These are phyloP conservation scores for Trachurus trachurus DNA, from an alignment of 2,797 vertebrate genomes.

Conservation along the genomic window DNA sequence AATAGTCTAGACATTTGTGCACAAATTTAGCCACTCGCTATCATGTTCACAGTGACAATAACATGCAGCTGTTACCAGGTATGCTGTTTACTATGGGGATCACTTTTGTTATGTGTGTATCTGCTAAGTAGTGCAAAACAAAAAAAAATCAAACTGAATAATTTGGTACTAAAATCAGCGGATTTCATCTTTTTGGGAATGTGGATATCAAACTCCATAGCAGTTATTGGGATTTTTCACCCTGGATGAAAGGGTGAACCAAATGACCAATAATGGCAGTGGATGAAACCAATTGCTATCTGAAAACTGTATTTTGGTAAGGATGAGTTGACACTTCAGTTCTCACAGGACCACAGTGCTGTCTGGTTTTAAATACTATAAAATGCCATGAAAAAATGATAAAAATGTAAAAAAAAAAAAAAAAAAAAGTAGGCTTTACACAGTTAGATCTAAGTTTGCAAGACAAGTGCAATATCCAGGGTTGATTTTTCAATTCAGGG, in stretches of 20 bases:
- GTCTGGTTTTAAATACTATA: not conserved
- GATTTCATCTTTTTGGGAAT: not conserved
- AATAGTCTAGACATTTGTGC: too few species aligned
- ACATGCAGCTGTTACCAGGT: not conserved
- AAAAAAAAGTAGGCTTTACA: not conserved
- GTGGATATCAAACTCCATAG: not conserved
- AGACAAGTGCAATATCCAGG: not conserved
- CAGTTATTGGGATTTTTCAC: not conserved
- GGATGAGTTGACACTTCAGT: not conserved
- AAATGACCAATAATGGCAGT: too few species aligned
- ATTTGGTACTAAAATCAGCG: not conserved
- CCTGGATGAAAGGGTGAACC: not conserved
- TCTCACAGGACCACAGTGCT: slow-evolving; percentile 2
- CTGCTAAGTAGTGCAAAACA: not conserved
- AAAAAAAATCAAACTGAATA: not conserved
- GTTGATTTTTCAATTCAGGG: not conserved
- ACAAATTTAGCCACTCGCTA: not conserved
- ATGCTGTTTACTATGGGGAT: not conserved
- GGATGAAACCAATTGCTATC: too few species aligned
- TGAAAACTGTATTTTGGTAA: too few species aligned
- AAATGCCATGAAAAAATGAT: too few species aligned
- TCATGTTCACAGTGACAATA: not conserved
- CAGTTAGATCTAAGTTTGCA: not conserved
- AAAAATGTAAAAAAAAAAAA: too few species aligned
- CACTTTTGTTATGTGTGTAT: not conserved